Evolutionary conservation across 2,113 vertebrate species (phyloP).

Genomic region (Panurus biarmicus): DNA sequence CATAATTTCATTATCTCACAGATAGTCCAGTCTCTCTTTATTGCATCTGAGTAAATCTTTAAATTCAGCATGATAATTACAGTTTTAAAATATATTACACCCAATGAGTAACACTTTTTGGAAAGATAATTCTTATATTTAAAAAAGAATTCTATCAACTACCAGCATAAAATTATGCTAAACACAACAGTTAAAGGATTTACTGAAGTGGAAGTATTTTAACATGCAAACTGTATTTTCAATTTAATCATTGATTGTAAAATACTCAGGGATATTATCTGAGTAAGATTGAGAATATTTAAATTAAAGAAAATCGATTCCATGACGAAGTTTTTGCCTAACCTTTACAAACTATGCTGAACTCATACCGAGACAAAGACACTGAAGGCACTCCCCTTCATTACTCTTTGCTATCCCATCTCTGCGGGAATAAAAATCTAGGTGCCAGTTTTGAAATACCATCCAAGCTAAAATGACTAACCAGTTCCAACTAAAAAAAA

Average conservation of each 20-base stretch:
- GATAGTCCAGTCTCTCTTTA: not conserved
- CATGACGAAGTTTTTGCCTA: not conserved
- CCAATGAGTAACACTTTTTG: not conserved
- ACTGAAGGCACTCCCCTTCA: not conserved
- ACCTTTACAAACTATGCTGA: not conserved
- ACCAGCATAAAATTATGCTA: not conserved
- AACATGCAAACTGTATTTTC: not conserved
- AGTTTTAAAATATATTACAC: not conserved
- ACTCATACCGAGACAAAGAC: not conserved
- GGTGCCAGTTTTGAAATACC: constrained; percentile 8
- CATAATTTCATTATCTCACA: not conserved
- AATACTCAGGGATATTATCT: not conserved
- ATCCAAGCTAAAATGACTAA: constrained; percentile 38
- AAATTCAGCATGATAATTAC: not conserved
- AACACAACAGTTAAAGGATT: not conserved
- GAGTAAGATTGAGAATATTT: not conserved
- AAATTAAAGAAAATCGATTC: not conserved
- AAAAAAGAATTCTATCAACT: not conserved
- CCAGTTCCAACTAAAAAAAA: constrained; percentile 33
- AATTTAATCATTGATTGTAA: not conserved
- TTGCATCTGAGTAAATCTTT: not conserved
- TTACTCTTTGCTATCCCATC: not conserved
- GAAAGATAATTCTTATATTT: not conserved
- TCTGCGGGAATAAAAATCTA: constrained; percentile 18
- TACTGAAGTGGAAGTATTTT: not conserved